These are phyloP conservation scores for Tychaedon coryphoeus DNA, from an alignment of 2,113 vertebrate genomes.

Conservation along the genomic window DNA sequence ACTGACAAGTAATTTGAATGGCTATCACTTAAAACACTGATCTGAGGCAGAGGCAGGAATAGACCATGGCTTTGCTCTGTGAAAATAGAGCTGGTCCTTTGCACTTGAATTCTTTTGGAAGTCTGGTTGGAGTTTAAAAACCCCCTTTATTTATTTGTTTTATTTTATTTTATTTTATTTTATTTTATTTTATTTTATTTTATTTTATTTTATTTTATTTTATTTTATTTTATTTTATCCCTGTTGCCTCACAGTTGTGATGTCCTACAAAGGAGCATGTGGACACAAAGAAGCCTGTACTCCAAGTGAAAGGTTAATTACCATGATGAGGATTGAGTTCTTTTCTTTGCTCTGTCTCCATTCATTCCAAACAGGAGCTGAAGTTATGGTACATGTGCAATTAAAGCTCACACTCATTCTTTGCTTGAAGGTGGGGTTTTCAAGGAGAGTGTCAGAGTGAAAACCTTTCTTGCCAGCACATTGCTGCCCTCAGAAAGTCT, in stretches of 20 bases:
- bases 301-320: neutral
- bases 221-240: neutral
- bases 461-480: neutral
- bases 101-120: neutral
- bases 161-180: neutral
- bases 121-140: neutral
- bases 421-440: neutral
- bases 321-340: neutral
- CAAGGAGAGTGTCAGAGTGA: neutral
- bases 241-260: neutral
- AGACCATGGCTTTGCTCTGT: neutral
- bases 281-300: neutral
- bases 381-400: neutral
- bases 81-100: neutral
- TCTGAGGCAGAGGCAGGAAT: slow-evolving; percentile 55
- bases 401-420: neutral
- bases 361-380: neutral
- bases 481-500: neutral
- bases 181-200: neutral
- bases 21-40: slow-evolving; percentile 81
- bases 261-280: neutral
- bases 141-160: neutral
- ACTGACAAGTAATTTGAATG: slow-evolving; percentile 77
- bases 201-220: neutral
- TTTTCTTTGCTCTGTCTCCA: neutral